Evolutionary conservation across 2,113 vertebrate species (phyloP).

Genomic region (Callipepla californica): DNA sequence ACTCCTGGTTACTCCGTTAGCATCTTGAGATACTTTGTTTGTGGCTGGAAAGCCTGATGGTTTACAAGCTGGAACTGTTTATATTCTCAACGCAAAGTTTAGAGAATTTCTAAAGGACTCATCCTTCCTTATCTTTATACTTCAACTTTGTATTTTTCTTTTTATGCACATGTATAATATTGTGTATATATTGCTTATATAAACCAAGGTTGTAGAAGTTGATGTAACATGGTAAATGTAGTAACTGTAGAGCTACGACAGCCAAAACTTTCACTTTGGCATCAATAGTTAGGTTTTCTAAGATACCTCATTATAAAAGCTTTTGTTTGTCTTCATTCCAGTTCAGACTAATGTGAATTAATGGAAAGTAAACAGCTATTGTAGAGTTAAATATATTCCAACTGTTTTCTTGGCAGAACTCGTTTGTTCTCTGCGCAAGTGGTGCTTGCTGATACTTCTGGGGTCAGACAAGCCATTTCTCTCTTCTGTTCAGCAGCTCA

Average conservation of each 20-base stretch:
- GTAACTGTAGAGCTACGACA: background rate
- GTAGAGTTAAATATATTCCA: background rate
- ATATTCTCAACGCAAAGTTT: background rate
- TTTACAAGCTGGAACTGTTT: background rate
- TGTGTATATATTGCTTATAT: background rate
- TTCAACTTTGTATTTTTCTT: background rate
- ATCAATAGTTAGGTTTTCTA: background rate
- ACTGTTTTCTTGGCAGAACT: background rate
- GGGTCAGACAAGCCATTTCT: background rate
- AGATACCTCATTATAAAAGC: background rate
- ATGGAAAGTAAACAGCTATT: background rate
- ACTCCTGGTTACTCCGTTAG: background rate
- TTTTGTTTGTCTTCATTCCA: background rate
- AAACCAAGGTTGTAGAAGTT: background rate
- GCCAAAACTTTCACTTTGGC: background rate
- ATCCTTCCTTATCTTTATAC: slow-evolving; percentile 2
- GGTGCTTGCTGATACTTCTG: background rate
- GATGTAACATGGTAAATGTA: background rate
- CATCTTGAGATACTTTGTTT: background rate
- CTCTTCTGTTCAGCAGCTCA: background rate
- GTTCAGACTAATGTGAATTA: background rate
- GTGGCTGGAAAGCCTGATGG: background rate
- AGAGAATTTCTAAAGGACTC: background rate
- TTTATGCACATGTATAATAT: background rate
- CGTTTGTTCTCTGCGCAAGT: background rate